These are phyloP conservation scores for Phylloscopus trochiloides DNA, from an alignment of 2,113 vertebrate genomes.

Conservation along the genomic window DNA sequence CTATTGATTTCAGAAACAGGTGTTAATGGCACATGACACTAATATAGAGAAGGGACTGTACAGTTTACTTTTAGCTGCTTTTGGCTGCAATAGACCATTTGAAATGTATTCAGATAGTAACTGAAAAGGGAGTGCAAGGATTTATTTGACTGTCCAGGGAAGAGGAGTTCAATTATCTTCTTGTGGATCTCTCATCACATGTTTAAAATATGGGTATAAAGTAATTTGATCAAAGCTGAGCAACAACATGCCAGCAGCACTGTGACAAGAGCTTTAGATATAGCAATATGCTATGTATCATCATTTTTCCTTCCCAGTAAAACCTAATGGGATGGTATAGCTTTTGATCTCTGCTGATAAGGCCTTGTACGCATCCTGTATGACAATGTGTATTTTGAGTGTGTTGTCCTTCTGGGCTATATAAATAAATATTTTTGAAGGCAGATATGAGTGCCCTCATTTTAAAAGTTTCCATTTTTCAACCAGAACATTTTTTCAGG, in stretches of 20 bases:
- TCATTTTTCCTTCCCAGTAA: not conserved
- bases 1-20: not conserved
- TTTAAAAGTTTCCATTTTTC: not conserved
- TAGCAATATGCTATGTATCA: conserved; percentile 16
- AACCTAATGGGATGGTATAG: not conserved
- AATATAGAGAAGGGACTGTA: conserved; percentile 6
- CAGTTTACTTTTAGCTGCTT: conserved; percentile 36
- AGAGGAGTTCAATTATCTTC: not conserved
- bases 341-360: not conserved
- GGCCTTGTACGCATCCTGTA: not conserved
- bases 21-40: not conserved
- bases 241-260: conserved; percentile 30
- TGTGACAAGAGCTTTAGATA: conserved; percentile 51
- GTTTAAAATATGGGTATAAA: conserved; percentile 7
- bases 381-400: not conserved
- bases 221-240: conserved; percentile 41
- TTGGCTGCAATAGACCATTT: conserved; percentile 8
- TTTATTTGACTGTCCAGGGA: conserved; percentile 5
- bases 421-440: not conserved
- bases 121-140: not conserved
- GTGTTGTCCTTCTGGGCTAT: not conserved
- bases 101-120: conserved; percentile 47
- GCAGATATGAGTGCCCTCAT: not conserved
- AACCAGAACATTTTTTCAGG: not conserved
- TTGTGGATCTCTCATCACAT: conserved; percentile 19